Conservation (phyloP, 2,113 vertebrate genomes). For the Eolophus roseicapilla region DNA sequence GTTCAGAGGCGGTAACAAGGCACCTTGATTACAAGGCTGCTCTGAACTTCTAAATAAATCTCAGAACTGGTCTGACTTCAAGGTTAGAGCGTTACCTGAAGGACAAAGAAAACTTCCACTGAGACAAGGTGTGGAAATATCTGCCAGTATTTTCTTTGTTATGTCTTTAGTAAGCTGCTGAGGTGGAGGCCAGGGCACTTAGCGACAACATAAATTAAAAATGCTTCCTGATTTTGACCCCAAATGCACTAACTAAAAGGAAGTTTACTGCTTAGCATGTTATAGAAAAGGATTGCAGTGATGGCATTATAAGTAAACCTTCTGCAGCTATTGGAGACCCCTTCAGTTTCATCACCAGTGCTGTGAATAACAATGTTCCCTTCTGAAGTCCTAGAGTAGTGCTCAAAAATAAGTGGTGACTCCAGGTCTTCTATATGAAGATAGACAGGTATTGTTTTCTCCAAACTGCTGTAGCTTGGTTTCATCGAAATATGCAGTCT, state of each 20-base stretch:
- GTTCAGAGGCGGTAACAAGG: conserved; percentile 36
- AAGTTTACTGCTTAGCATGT: background rate
- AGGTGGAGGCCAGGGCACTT: background rate
- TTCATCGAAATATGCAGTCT: background rate
- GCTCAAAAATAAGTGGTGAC: background rate
- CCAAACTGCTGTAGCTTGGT: background rate
- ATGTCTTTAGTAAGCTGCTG: background rate
- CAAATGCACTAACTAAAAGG: background rate
- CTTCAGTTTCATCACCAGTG: background rate
- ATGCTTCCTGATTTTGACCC: background rate
- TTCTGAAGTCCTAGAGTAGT: background rate
- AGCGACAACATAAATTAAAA: background rate
- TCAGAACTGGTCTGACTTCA: background rate
- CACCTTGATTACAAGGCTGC: conserved; percentile 34
- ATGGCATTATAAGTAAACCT: accelerated
- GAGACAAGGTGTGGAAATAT: background rate
- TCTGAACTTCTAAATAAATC: conserved; percentile 44
- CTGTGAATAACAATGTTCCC: background rate
- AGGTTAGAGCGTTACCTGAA: conserved; percentile 28
- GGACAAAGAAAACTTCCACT: conserved; percentile 1
- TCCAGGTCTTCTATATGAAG: background rate
- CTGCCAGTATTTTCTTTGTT: background rate
- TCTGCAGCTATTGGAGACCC: background rate
- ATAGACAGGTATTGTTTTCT: background rate
- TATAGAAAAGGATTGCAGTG: background rate